These are phyloP conservation scores for Ephialtes manifestator DNA, from an alignment of 2,888 invertebrate species.

Conservation along the genomic window DNA sequence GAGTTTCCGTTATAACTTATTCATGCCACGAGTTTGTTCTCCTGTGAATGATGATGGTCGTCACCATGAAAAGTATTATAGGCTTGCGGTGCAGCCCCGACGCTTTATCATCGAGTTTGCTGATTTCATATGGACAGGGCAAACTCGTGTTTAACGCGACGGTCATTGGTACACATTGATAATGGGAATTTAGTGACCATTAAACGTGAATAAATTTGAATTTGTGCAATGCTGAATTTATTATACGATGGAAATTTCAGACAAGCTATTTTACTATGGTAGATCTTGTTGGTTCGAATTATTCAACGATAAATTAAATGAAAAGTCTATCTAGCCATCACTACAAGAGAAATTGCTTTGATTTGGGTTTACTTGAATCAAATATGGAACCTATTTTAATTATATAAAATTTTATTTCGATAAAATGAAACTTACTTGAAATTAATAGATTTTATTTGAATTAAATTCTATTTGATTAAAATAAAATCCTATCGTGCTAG, in stretches of 20 bases:
- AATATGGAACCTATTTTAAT: no score
- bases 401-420: no score
- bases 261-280: neutral
- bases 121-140: constrained; percentile 5
- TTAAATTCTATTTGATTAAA: no score
- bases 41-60: constrained; percentile 41
- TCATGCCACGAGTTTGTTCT: constrained; percentile 14
- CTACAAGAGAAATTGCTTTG: no score
- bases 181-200: constrained; percentile 36
- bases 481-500: no score
- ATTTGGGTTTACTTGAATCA: no score
- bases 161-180: constrained; percentile 24
- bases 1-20: constrained; percentile 37
- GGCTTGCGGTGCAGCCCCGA: neutral
- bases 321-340: constrained; percentile 1
- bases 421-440: no score
- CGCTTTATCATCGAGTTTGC: constrained; percentile 5
- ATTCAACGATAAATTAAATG: neutral
- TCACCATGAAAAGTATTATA: constrained; percentile 23
- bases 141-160: neutral
- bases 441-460: no score
- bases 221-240: neutral
- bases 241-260: neutral
- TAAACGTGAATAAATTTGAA: constrained; percentile 29
- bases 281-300: neutral